Conservation (phyloP, 2,113 vertebrate species). For the Puffinus mauretanicus region DNA sequence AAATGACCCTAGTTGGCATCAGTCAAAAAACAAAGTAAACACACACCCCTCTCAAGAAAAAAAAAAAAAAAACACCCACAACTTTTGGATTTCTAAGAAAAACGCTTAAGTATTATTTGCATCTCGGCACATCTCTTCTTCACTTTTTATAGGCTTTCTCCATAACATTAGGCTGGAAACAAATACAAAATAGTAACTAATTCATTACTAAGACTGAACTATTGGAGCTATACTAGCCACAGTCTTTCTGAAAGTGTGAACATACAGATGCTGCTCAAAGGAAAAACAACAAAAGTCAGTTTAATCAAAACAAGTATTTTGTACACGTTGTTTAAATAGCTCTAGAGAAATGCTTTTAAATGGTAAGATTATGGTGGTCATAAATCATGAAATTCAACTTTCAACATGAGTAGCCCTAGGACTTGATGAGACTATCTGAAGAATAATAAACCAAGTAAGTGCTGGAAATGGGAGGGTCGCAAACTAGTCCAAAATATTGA, state of each 20-base stretch:
- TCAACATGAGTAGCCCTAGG: neutral
- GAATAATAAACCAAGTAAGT: neutral
- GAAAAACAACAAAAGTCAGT: neutral
- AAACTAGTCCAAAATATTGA: neutral
- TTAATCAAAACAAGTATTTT: neutral
- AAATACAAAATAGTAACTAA: neutral
- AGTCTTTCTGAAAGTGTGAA: neutral
- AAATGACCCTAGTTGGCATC: neutral
- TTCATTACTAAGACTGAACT: neutral
- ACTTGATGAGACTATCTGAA: neutral
- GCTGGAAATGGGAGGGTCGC: neutral
- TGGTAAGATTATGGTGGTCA: neutral
- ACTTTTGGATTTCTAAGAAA: neutral
- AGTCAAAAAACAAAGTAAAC: neutral
- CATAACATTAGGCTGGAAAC: neutral
- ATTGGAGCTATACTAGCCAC: neutral
- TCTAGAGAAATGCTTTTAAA: neutral
- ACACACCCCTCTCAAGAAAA: neutral
- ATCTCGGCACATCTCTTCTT: neutral
- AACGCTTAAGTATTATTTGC: neutral
- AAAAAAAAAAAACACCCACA: fast-evolving
- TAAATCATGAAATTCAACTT: neutral
- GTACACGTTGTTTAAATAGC: neutral
- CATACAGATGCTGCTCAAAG: neutral
- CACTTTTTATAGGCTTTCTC: neutral